These are phyloP conservation scores for Perizoma flavofasciatum DNA, from an alignment of 2,888 invertebrate species.

Conservation along the genomic window DNA sequence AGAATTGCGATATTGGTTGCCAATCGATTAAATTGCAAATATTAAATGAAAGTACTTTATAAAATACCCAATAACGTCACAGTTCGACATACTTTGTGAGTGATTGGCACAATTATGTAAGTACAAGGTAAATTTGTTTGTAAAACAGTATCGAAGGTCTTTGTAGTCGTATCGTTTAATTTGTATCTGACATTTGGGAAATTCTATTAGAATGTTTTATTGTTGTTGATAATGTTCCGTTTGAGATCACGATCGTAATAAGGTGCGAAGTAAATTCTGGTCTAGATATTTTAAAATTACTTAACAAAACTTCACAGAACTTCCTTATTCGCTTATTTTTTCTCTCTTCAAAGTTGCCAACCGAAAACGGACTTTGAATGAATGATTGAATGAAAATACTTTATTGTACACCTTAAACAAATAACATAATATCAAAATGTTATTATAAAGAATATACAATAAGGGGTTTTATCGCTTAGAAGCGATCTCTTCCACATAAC, in stretches of 20 bases:
- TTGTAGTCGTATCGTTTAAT: slow-evolving; percentile 29
- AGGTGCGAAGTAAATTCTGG: not conserved
- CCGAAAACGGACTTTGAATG: too few relatives aligned
- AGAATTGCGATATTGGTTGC: too few relatives aligned
- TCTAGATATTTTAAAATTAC: too few relatives aligned
- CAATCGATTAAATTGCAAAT: not conserved
- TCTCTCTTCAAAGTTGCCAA: too few relatives aligned
- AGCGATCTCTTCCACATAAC: too few relatives aligned
- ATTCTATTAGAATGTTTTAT: slow-evolving; percentile 17
- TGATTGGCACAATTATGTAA: slow-evolving; percentile 38
- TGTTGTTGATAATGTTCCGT: not conserved
- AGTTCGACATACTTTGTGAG: slow-evolving; percentile 30
- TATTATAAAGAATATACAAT: too few relatives aligned
- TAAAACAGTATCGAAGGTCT: slow-evolving; percentile 35
- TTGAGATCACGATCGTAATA: slow-evolving; percentile 6
- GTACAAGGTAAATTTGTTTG: slow-evolving; percentile 31
- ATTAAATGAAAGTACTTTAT: slow-evolving; percentile 17
- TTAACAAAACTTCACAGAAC: too few relatives aligned
- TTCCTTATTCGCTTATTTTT: too few relatives aligned
- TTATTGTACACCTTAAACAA: too few relatives aligned
- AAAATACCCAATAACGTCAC: slow-evolving; percentile 27
- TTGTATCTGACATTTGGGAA: slow-evolving; percentile 27
- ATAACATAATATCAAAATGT: too few relatives aligned
- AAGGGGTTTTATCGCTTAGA: too few relatives aligned
- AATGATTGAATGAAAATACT: too few relatives aligned